A percentile compares a stretch with the other conserved stretches of the same genome.
phyloP scores from a whole-genome alignment of 2,888 invertebrate species.

The Margaritifera margaritifera region DNA sequence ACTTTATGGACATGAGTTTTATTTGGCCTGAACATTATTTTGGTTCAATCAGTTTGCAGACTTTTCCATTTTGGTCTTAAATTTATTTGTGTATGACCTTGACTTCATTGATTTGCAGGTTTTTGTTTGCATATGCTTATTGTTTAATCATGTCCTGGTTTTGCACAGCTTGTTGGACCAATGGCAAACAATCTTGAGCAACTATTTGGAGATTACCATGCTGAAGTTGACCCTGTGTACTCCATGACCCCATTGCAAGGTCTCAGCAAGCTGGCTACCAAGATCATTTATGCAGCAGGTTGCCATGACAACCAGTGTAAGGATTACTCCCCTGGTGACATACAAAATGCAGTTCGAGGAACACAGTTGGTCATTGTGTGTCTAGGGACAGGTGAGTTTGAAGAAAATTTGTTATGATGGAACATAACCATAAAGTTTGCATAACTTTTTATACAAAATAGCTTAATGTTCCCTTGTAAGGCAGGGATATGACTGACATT shows the following conservation, averaged over 20 bases:
- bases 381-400: conserved; percentile 60
- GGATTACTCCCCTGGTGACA: conserved; percentile 39
- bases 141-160: no score
- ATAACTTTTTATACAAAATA: no score
- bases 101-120: no score
- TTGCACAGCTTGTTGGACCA: conserved; percentile 65
- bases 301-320: conserved; percentile 54
- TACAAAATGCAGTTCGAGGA: conserved; percentile 44
- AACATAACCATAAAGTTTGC: not conserved
- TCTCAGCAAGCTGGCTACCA: conserved; percentile 40
- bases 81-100: no score
- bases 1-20: no score
- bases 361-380: conserved; percentile 60
- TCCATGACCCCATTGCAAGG: conserved; percentile 55
- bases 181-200: conserved; percentile 61
- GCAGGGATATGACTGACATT: no score
- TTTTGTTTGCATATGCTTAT: no score
- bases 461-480: no score
- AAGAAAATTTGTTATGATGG: not conserved
- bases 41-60: no score
- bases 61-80: no score
- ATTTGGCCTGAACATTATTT: no score
- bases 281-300: conserved; percentile 49
- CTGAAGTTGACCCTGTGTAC: conserved; percentile 43
- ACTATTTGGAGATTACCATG: conserved; percentile 65